A percentile compares a stretch with the other conserved stretches of the same genome.
Conservation (phyloP, 2,888 invertebrate species). For the Platynereis dumerilii region DNA sequence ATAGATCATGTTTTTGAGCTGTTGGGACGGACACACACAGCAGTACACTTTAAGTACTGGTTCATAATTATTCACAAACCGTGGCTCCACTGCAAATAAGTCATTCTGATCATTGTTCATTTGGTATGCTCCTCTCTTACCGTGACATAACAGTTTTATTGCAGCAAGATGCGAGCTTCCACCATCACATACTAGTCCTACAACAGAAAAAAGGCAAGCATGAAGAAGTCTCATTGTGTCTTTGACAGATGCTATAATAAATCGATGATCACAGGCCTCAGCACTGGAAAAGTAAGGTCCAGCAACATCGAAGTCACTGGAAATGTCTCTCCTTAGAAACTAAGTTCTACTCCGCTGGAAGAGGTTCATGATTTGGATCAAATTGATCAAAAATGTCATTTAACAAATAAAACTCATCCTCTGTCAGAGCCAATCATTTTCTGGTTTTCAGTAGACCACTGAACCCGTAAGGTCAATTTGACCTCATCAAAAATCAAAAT, state of each 20-base stretch:
- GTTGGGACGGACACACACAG: neutral
- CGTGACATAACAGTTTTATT: neutral
- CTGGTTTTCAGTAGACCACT: neutral
- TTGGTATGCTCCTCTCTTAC: neutral
- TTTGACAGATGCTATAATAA: neutral
- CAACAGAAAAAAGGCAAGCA: neutral
- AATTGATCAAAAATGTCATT: too few relatives aligned
- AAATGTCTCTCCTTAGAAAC: slow-evolving; percentile 4
- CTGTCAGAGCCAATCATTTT: neutral
- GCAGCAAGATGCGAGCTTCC: neutral
- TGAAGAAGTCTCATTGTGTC: slow-evolving; percentile 3
- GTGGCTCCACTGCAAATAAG: neutral
- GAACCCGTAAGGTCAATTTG: neutral
- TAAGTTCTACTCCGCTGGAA: slow-evolving; percentile 1
- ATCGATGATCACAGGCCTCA: neutral
- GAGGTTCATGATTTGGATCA: too few relatives aligned
- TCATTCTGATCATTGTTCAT: neutral
- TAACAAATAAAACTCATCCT: neutral
- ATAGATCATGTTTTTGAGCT: too few relatives aligned
- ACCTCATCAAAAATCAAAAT: too few relatives aligned
- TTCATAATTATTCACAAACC: neutral
- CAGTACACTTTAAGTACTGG: neutral
- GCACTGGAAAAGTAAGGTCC: slow-evolving; percentile 1
- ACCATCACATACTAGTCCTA: neutral
- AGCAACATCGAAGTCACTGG: neutral